Base-by-base conservation (phyloP, 2,888 invertebrate genomes). In the Drosophila nigritarsus region DNA sequence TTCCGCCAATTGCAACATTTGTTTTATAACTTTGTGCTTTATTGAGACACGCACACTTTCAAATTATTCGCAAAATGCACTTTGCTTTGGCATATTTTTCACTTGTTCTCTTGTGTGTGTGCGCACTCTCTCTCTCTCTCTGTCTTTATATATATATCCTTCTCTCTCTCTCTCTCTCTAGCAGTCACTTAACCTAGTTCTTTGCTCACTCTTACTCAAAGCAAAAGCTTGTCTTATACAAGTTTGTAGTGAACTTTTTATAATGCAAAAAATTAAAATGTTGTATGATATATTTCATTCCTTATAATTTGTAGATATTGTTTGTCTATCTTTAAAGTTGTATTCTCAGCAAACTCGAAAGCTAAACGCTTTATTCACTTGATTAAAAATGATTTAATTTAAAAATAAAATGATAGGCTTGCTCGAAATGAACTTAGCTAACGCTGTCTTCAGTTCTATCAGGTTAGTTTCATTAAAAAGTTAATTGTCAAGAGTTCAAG, bases 1-100 rank as follows among this genome's bases (percentile, higher is more conserved):
- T 67, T 54, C 30, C 42, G 62, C 60, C 55, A 70, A 73, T 80
- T 56, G 62, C 78, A 70, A 73, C 72, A 53, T 75, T 86, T 82
- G 53, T 78, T 63, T 60, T 68, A 62, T 53, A 72, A 64, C 36
- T 49, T 53, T 40, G 18, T 30, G 18, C 13, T 38, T 38, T 38
- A 65, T 42, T 77, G 30, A 54, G 45, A 58, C 66, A 59, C 48
- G 20, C 63, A 73, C 45, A 73, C 66, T 60, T 36, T 53, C 50
- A 53, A 64, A 45, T 54, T 32, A 29, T 3, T 67, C 51, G 24
- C 60, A 30, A 24, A 53, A 50, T 80, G 72, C 80, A 80, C 59
- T 78, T 63, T 65, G 61, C 53, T 45, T 73, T 72, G 80, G 38
- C 73, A 69, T 63, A 67, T 68, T 75, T 74, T 69, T 27, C 29